Percentiles rank a stretch among this genome's conserved stretches.
Conservation (phyloP, 2,797 vertebrate species). For the Coccyzus lansbergi region DNA sequence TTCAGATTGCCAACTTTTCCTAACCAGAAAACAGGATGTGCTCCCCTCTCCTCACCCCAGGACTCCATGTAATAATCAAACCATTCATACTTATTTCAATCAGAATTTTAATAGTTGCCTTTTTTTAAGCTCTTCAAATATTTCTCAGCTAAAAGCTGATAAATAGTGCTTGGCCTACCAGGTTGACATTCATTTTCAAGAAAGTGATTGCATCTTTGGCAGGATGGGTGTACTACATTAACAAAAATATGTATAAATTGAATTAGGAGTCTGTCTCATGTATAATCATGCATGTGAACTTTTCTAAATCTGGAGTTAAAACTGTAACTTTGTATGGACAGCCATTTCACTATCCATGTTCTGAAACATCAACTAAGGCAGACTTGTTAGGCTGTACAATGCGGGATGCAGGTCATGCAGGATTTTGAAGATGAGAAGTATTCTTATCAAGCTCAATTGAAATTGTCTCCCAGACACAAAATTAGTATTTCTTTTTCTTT, state of each 20-base stretch:
- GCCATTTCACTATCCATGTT: rapidly evolving
- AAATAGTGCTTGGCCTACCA: conserved; percentile 11
- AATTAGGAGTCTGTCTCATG: not conserved
- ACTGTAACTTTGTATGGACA: not conserved
- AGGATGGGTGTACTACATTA: not conserved
- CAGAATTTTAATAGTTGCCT: conserved; percentile 18
- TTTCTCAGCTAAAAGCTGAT: conserved; percentile 34
- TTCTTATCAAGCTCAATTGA: not conserved
- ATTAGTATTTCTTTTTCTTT: not conserved
- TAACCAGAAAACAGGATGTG: conserved; percentile 60
- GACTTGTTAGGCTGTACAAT: not conserved
- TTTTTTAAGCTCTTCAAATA: conserved; percentile 34
- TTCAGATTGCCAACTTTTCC: conserved; percentile 51
- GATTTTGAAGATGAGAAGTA: not conserved
- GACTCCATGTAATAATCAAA: conserved; percentile 48
- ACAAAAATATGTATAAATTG: not conserved
- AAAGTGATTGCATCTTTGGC: conserved; percentile 14
- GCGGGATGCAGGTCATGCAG: not conserved
- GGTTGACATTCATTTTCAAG: conserved; percentile 7
- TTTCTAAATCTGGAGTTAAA: not conserved
- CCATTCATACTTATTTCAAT: conserved; percentile 49
- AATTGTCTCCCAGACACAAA: not conserved
- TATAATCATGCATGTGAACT: not conserved
- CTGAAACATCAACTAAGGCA: not conserved
- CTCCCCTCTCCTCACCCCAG: conserved; percentile 13